These are phyloP conservation scores for Deroplatys truncata DNA, from an alignment of 2,888 invertebrate species.

Conservation along the genomic window DNA sequence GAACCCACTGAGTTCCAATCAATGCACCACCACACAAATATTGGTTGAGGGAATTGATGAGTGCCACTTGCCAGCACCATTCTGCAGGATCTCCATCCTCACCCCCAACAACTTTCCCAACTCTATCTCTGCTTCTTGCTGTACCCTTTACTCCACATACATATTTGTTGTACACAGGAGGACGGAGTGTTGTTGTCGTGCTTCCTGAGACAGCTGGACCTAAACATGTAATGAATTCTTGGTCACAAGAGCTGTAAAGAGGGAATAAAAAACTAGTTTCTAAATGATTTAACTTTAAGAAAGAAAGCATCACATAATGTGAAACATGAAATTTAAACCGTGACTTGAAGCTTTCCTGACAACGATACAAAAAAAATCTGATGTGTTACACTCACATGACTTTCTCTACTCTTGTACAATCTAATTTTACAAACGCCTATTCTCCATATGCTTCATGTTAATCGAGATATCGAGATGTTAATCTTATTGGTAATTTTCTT, in stretches of 20 bases:
- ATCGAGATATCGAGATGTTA: no score
- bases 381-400: no score
- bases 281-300: no score
- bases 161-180: conserved; percentile 80
- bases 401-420: no score
- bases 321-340: no score
- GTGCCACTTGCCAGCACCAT: conserved; percentile 94
- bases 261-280: no score
- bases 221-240: background rate
- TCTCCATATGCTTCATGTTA: no score
- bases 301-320: no score
- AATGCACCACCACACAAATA: conserved; percentile 90
- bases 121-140: conserved; percentile 45
- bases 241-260: background rate
- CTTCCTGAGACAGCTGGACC: background rate
- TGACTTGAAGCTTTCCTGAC: no score
- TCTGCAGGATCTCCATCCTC: conserved; percentile 87
- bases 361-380: no score
- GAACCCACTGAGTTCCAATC: conserved; percentile 90
- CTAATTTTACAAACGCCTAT: no score
- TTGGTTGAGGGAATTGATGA: conserved; percentile 89
- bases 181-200: conserved; percentile 53
- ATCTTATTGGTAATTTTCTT: no score
- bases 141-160: conserved; percentile 90
- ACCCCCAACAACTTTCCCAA: conserved; percentile 75